Evolutionary conservation across 2,113 vertebrate species (phyloP), one percentile per base, ranked within the genome.

Genomic region (Nymphicus hollandicus): DNA sequence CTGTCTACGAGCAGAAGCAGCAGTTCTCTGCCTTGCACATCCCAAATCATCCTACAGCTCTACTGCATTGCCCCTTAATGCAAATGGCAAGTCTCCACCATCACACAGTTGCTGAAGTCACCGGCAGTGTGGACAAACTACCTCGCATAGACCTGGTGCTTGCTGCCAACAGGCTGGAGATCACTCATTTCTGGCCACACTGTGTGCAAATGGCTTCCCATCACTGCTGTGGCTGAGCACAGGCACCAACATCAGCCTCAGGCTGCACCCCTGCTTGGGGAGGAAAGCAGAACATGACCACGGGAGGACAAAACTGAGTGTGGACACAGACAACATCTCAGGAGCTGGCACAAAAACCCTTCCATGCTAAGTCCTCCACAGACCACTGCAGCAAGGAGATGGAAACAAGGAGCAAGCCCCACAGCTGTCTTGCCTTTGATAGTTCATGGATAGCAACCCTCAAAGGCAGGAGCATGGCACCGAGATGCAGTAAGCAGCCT

Each of bases 401-500:
- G 24, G 55, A 72, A 33, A 60, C 41, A 74, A 39, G 37, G 18
- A 63, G 7, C 31, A 37, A 92, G 43, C 10, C 9, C 56, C 17
- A 11, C 2, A 7, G 43, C 66, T 58, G 18, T 7, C 61, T 66
- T 66, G 27, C 46, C 46, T 76, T 68, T 44, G 46, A 23, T 2
- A 79, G 20, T 8, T 29, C 29, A 33, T 0, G 2, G 44, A 71
- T 2, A 15, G 29, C 35, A 81, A 70, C 24, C 37, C 64, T 77
- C 17, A n/a, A 72, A 64, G 47, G 77, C 72, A 91, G 71, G 52
- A 88, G 68, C 58, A 47, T 39, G 35, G 35, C 58, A 76, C 23
- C 0, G 0, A 88, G 71, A 39, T 1, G 3, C 41, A 84, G 53
- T 0, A 0, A 69, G 41, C 12, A 78, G 35, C 55, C 31, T 35